Percentiles rank a stretch among this genome's conserved stretches.
Conservation (phyloP, 1,140 invertebrate genomes). For the Melanaphis sacchari region DNA sequence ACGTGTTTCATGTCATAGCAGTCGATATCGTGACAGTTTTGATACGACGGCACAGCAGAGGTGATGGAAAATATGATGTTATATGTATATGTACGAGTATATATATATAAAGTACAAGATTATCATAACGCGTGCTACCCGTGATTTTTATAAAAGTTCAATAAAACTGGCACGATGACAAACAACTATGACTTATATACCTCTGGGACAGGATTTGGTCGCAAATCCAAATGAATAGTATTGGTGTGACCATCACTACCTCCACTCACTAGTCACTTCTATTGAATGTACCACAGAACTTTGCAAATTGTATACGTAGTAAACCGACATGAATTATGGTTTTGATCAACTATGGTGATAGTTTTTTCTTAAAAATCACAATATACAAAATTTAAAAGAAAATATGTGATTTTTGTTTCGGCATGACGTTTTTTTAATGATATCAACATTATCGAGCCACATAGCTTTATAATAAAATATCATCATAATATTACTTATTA, state of each 20-base stretch:
- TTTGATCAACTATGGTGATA: too few relatives aligned
- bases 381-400: too few relatives aligned
- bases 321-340: too few relatives aligned
- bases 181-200: neutral
- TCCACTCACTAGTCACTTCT: accelerated
- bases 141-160: neutral
- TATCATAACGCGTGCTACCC: neutral
- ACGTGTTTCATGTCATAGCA: neutral
- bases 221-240: neutral
- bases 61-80: neutral
- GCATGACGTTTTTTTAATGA: too few relatives aligned
- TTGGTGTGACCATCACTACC: neutral
- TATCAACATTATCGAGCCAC: too few relatives aligned
- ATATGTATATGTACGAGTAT: neutral
- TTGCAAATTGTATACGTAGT: neutral
- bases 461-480: too few relatives aligned
- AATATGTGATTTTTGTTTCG: too few relatives aligned
- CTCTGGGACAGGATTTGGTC: neutral
- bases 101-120: neutral
- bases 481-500: too few relatives aligned
- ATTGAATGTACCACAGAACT: neutral
- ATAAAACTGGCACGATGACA: neutral
- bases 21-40: conserved; percentile 12
- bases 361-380: too few relatives aligned
- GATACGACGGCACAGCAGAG: neutral